Percentiles rank a stretch among this genome's conserved stretches.
These are phyloP conservation scores for Trichacis sp. DNA, from an alignment of 2,888 invertebrate species.

Conservation along the genomic window DNA sequence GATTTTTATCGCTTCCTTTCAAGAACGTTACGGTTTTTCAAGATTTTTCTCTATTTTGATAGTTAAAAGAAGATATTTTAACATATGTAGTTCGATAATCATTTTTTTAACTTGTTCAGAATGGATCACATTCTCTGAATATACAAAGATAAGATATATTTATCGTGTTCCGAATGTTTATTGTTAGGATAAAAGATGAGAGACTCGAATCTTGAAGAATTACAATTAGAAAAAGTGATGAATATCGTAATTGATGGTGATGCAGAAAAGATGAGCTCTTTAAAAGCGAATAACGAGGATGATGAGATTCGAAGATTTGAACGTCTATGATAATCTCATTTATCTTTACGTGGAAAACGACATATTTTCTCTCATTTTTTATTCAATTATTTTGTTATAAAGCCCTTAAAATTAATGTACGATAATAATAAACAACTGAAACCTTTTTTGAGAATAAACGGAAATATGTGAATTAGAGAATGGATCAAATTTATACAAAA, in stretches of 20 bases:
- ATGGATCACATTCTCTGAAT: too few species aligned
- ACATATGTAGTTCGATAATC: too few species aligned
- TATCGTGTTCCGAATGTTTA: not conserved
- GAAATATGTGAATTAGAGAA: not conserved
- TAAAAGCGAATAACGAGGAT: conserved; percentile 23
- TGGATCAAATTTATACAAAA: not conserved
- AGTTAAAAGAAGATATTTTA: too few species aligned
- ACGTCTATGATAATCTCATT: conserved; percentile 33
- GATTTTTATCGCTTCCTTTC: conserved; percentile 7
- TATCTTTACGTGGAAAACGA: conserved; percentile 25
- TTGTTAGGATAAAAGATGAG: too few species aligned
- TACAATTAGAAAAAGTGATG: not conserved
- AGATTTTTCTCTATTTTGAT: not conserved
- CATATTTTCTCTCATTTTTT: not conserved
- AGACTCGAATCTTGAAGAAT: not conserved
- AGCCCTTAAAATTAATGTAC: too few species aligned
- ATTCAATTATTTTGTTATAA: too few species aligned
- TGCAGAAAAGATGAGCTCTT: conserved; percentile 16
- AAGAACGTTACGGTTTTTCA: not conserved
- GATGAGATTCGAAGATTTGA: conserved; percentile 16
- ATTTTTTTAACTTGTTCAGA: too few species aligned
- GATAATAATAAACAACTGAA: too few species aligned
- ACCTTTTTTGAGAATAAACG: too few species aligned
- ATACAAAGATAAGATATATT: not conserved
- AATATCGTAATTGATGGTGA: conserved; percentile 18